A percentile compares a stretch with the other conserved stretches of the same genome.
phyloP scores from a whole-genome alignment of 2,888 invertebrate species.

The Aphodius granarius region DNA sequence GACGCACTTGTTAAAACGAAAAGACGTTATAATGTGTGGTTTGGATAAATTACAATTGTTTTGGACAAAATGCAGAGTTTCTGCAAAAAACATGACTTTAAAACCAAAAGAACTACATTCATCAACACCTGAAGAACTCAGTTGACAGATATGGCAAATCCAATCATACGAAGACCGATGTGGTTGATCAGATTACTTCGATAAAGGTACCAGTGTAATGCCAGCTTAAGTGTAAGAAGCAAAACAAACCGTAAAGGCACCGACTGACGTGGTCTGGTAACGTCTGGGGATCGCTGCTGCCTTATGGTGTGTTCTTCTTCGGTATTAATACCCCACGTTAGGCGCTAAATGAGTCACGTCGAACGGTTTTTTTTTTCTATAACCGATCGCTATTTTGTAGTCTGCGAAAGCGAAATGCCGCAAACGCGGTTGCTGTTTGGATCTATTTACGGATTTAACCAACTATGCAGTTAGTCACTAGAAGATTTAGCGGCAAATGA shows the following conservation, averaged over 20 bases:
- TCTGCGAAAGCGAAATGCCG: too few species aligned
- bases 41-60: neutral
- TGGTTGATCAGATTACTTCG: neutral
- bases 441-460: too few species aligned
- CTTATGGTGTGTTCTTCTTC: neutral
- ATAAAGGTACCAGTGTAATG: neutral
- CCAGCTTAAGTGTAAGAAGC: neutral
- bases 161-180: too few species aligned
- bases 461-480: too few species aligned
- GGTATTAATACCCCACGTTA: conserved; percentile 13
- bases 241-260: conserved; percentile 9
- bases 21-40: neutral
- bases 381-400: neutral
- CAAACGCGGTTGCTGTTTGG: too few species aligned
- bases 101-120: too few species aligned
- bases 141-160: too few species aligned
- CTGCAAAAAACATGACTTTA: too few species aligned
- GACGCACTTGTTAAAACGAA: neutral
- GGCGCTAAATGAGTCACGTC: conserved; percentile 3
- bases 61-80: too few species aligned
- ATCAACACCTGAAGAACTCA: too few species aligned
- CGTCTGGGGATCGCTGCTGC: neutral
- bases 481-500: too few species aligned
- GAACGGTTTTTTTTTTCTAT: neutral
- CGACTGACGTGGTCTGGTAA: neutral